phyloP scores from a whole-genome alignment of 2,888 invertebrate genomes.

The Scrobipalpa costella region DNA sequence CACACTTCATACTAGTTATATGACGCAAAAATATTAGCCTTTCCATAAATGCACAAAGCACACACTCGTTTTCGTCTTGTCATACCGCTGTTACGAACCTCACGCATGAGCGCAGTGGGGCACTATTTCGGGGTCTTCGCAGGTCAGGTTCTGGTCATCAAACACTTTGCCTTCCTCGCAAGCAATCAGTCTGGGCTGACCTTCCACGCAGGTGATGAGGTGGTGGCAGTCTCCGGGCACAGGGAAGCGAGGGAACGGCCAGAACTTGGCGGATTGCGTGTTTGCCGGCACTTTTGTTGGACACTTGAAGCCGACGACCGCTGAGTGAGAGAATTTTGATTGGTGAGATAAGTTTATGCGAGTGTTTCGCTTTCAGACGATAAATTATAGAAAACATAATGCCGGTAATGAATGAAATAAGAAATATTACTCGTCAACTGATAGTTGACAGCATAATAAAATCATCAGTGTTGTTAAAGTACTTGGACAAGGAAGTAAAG shows the following conservation, averaged over 20 bases:
- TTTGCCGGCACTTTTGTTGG: slow-evolving; percentile 91
- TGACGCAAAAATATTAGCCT: neutral
- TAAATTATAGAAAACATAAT: slow-evolving; percentile 8
- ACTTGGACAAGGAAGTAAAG: no score
- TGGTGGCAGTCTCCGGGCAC: slow-evolving; percentile 93
- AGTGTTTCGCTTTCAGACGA: slow-evolving; percentile 12
- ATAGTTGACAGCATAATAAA: neutral
- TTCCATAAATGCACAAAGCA: slow-evolving; percentile 17
- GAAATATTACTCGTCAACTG: neutral
- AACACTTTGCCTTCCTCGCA: slow-evolving; percentile 94
- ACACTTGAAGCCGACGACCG: slow-evolving; percentile 95
- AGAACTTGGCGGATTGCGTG: slow-evolving; percentile 92
- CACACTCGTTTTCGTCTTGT: slow-evolving; percentile 55
- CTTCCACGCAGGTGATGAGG: slow-evolving; percentile 94
- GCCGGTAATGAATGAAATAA: neutral
- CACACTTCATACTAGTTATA: slow-evolving; percentile 8
- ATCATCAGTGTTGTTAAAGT: no score
- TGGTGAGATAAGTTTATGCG: slow-evolving; percentile 11
- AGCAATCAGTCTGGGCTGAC: slow-evolving; percentile 91
- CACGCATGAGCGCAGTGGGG: slow-evolving; percentile 74
- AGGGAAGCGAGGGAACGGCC: slow-evolving; percentile 95
- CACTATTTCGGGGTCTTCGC: slow-evolving; percentile 87
- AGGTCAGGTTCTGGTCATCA: slow-evolving; percentile 90
- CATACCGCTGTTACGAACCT: slow-evolving; percentile 39
- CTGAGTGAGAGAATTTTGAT: slow-evolving; percentile 64